Percentiles rank a stretch among this genome's conserved stretches.
phyloP scores from a whole-genome alignment of 2,797 vertebrate genomes.

The Discoglossus pictus region DNA sequence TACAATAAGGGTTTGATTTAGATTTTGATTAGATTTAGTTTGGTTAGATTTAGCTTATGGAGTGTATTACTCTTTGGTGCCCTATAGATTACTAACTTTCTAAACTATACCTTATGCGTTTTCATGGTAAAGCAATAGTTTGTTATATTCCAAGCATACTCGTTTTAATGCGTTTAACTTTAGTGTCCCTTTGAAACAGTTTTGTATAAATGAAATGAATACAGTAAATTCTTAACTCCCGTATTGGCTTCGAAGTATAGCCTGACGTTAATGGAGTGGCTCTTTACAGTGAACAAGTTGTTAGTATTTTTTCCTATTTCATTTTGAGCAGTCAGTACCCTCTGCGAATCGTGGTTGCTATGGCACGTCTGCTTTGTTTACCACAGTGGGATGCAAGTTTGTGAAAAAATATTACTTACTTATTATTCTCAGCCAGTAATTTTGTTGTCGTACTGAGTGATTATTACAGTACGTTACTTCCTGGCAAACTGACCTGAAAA shows the following conservation, averaged over 20 bases:
- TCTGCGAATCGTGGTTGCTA: not conserved
- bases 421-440: conserved; percentile 8
- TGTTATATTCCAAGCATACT: too few species aligned
- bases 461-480: conserved; percentile 3
- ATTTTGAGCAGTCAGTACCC: conserved; percentile 1
- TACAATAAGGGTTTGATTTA: too few species aligned
- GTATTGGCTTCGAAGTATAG: not conserved
- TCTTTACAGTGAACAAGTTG: not conserved
- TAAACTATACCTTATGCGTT: too few species aligned
- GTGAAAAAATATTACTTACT: not conserved
- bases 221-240: too few species aligned
- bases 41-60: too few species aligned
- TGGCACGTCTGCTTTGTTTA: conserved; percentile 9
- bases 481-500: conserved; percentile 18
- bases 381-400: not conserved
- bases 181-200: too few species aligned
- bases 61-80: too few species aligned
- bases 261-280: conserved; percentile 1
- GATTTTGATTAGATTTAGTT: too few species aligned
- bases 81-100: too few species aligned
- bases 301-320: not conserved
- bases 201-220: too few species aligned
- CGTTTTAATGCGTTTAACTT: too few species aligned
- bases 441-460: conserved; percentile 14
- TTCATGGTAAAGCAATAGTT: too few species aligned